Evolutionary conservation across 2,113 vertebrate genomes (phyloP).

Genomic region (Corvus hawaiiensis): DNA sequence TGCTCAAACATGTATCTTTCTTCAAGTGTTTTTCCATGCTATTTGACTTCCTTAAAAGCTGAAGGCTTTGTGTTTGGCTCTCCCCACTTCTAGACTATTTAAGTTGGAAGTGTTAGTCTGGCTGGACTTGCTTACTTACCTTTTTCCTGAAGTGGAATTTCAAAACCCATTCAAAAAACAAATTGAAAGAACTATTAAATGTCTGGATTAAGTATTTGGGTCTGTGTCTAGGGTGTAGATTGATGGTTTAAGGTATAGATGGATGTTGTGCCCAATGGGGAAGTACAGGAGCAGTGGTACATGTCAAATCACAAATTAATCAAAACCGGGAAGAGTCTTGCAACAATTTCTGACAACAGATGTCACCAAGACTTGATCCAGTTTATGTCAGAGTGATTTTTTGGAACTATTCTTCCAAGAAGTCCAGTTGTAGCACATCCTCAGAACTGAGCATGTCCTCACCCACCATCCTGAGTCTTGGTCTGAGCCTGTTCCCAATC

Average conservation of each 20-base stretch:
- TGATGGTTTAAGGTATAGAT: not conserved
- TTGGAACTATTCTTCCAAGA: not conserved
- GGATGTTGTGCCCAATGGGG: rapidly evolving
- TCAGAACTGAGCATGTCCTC: not conserved
- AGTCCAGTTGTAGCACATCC: not conserved
- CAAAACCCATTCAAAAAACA: not conserved
- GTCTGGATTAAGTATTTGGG: not conserved
- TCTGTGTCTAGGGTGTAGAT: not conserved
- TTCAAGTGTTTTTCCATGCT: not conserved
- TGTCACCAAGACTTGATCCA: not conserved
- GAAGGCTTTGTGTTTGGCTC: not conserved
- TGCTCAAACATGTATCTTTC: not conserved
- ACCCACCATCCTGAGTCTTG: not conserved
- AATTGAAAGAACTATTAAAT: not conserved
- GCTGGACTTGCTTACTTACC: not conserved
- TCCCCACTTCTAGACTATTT: not conserved
- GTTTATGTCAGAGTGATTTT: not conserved
- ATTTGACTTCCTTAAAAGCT: not conserved
- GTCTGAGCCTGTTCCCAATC: rapidly evolving
- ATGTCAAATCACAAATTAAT: not conserved
- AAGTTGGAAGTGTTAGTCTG: not conserved
- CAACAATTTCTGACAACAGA: not conserved
- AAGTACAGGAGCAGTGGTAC: not conserved
- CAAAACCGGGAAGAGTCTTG: not conserved
- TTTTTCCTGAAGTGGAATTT: not conserved